Conservation (phyloP, 2,113 vertebrate genomes). For the Gymnogyps californianus region DNA sequence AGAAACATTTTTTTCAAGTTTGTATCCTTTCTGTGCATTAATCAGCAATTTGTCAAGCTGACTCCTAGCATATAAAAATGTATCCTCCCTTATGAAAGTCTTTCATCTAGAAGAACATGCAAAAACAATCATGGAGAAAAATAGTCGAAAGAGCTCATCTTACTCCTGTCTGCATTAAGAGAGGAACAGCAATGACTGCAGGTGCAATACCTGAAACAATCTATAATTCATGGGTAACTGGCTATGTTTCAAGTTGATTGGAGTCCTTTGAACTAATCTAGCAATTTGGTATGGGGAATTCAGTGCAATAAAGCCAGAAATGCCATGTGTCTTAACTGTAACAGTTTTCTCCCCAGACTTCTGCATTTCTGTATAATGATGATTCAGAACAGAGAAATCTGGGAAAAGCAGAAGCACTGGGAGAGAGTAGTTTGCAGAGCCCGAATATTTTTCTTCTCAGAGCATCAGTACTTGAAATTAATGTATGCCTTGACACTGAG, state of each 20-base stretch:
- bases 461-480: not conserved
- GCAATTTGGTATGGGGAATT: not conserved
- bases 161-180: not conserved
- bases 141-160: not conserved
- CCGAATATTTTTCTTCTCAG: not conserved
- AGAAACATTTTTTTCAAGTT: not conserved
- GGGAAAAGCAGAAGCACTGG: not conserved
- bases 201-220: not conserved
- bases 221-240: not conserved
- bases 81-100: not conserved
- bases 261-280: not conserved
- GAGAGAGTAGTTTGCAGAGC: not conserved
- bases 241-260: not conserved
- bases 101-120: not conserved
- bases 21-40: not conserved
- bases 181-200: not conserved
- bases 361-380: not conserved
- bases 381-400: not conserved
- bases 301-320: not conserved
- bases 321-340: accelerated
- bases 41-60: not conserved
- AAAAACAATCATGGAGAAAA: not conserved
- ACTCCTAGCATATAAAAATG: not conserved
- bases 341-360: not conserved
- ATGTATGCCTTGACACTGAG: not conserved